phyloP scores from a whole-genome alignment of 2,113 vertebrate species.

The Phrynocephalus versicolor region DNA sequence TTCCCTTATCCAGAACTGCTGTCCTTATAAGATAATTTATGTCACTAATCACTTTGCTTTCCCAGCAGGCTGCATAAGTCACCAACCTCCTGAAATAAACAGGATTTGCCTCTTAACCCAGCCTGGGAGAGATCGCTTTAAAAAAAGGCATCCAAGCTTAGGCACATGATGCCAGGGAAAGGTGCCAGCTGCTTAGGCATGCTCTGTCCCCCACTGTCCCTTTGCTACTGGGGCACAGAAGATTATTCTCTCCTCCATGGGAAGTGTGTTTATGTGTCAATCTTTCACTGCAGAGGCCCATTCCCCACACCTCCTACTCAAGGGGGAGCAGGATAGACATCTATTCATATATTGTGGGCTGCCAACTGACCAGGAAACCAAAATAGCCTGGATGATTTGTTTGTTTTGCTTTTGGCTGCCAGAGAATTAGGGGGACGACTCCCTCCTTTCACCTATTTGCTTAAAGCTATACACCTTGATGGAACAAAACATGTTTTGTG shows the following conservation, averaged over 20 bases:
- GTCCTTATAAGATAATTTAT: slow-evolving; percentile 8
- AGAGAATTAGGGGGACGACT: not conserved
- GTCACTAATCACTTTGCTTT: slow-evolving; percentile 25
- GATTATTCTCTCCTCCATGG: not conserved
- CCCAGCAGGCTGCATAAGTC: not conserved
- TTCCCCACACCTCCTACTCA: not conserved
- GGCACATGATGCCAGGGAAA: slow-evolving; percentile 23
- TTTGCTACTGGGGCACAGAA: not conserved
- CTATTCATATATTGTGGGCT: not conserved
- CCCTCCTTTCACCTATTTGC: not conserved
- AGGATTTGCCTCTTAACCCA: slow-evolving; percentile 10
- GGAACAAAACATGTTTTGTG: not conserved
- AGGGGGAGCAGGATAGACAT: not conserved
- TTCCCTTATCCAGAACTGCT: not conserved
- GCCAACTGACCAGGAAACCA: not conserved
- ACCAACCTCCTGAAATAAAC: slow-evolving; percentile 22
- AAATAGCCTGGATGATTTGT: not conserved
- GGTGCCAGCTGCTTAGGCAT: not conserved
- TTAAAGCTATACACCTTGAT: not conserved
- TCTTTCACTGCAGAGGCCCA: not conserved
- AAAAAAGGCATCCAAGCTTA: slow-evolving; percentile 11
- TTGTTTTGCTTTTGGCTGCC: slow-evolving; percentile 3
- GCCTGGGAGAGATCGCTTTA: slow-evolving; percentile 16
- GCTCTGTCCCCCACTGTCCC: not conserved
- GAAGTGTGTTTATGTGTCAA: not conserved